Evolutionary conservation across 2,888 invertebrate species (phyloP).

Genomic region (Dryocosmus kuriphilus): DNA sequence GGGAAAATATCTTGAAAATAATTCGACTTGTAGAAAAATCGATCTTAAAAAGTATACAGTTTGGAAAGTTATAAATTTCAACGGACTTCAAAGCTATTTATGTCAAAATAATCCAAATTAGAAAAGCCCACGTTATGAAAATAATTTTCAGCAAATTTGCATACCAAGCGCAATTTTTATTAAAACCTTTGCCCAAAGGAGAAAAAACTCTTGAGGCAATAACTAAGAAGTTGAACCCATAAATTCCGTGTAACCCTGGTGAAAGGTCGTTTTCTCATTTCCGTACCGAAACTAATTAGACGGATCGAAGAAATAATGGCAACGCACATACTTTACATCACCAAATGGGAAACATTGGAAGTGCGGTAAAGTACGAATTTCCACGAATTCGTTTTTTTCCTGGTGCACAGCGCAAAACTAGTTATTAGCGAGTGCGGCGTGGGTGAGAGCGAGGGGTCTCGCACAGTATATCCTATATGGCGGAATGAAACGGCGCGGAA

Average conservation of each 20-base stretch:
- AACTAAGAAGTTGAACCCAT: slow-evolving; percentile 4
- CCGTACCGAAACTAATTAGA: slow-evolving; percentile 16
- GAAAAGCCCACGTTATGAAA: no score
- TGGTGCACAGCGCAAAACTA: slow-evolving; percentile 53
- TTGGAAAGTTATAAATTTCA: no score
- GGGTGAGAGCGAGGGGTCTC: slow-evolving; percentile 43
- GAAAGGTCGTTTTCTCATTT: background rate
- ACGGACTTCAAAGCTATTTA: no score
- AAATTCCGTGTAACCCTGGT: background rate
- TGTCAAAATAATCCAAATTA: no score
- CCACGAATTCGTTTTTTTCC: slow-evolving; percentile 40
- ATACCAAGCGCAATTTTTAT: background rate
- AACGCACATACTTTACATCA: slow-evolving; percentile 9
- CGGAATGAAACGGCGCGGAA: slow-evolving; percentile 62
- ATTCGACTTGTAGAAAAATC: no score
- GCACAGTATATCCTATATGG: slow-evolving; percentile 43
- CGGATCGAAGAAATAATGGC: slow-evolving; percentile 28
- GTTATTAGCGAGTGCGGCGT: slow-evolving; percentile 63
- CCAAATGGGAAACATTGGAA: slow-evolving; percentile 18
- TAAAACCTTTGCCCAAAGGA: background rate
- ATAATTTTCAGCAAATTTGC: background rate
- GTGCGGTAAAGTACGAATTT: slow-evolving; percentile 45
- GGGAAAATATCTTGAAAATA: no score
- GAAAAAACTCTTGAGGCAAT: background rate
- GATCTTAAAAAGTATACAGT: no score